phyloP scores from a whole-genome alignment of 2,888 invertebrate species.

The Noctua comes region DNA sequence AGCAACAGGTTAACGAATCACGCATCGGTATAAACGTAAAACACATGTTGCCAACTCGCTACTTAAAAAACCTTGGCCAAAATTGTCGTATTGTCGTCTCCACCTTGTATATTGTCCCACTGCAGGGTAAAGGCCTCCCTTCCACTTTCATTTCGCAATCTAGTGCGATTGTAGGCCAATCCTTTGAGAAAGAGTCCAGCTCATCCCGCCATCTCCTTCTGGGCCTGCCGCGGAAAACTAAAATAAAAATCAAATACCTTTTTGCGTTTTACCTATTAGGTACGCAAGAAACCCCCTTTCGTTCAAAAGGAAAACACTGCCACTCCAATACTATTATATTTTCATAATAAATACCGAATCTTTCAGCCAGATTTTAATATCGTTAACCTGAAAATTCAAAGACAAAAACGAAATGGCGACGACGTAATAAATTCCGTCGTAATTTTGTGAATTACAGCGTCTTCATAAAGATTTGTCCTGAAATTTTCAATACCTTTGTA shows the following conservation, averaged over 20 bases:
- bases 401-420: conserved; percentile 32
- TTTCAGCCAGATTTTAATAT: conserved; percentile 21
- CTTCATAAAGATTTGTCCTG: conserved; percentile 39
- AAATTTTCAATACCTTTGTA: conserved; percentile 45
- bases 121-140: too few relatives aligned
- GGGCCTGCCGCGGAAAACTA: too few relatives aligned
- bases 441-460: conserved; percentile 46
- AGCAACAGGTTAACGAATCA: too few relatives aligned
- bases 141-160: too few relatives aligned
- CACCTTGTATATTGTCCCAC: too few relatives aligned
- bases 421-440: conserved; percentile 36
- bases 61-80: too few relatives aligned
- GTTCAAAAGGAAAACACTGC: neutral
- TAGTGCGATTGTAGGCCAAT: too few relatives aligned
- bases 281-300: neutral
- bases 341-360: conserved; percentile 36
- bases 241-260: neutral
- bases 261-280: neutral
- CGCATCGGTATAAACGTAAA: too few relatives aligned
- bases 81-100: too few relatives aligned
- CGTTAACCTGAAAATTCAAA: conserved; percentile 37
- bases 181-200: too few relatives aligned
- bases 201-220: too few relatives aligned
- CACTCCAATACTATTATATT: neutral
- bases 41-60: too few relatives aligned